These are phyloP conservation scores for Drosophila sturtevanti DNA, from an alignment of 1,140 invertebrate species.

Conservation along the genomic window DNA sequence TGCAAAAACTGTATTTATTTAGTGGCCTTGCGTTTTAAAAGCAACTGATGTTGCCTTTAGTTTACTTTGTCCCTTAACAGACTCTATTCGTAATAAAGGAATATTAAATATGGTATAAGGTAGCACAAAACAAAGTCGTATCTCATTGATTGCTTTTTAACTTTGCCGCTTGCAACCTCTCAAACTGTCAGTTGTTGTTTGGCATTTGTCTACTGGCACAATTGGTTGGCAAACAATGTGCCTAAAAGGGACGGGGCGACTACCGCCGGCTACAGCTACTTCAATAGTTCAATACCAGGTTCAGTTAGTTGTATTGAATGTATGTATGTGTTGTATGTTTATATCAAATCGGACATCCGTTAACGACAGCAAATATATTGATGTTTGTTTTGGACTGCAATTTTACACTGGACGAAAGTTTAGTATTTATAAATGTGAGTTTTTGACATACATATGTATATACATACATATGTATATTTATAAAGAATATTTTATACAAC, in stretches of 20 bases:
- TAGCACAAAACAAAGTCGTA: neutral
- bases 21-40: too few species aligned
- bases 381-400: neutral
- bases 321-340: neutral
- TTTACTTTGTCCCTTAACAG: too few species aligned
- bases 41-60: too few species aligned
- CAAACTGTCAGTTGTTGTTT: slow-evolving; percentile 44
- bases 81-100: neutral
- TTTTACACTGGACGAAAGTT: neutral
- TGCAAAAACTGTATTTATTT: too few species aligned
- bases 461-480: neutral
- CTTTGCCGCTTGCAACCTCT: slow-evolving; percentile 56
- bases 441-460: neutral
- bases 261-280: neutral
- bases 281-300: neutral
- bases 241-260: neutral
- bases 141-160: slow-evolving; percentile 42
- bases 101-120: neutral
- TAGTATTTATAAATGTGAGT: neutral
- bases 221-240: slow-evolving; percentile 56
- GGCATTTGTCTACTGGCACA: slow-evolving; percentile 12
- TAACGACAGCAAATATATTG: neutral
- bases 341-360: neutral
- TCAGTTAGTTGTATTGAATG: neutral
- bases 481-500: too few species aligned